A percentile compares a stretch with the other conserved stretches of the same genome.
Conservation (phyloP, 2,113 vertebrate species). For the Camelus dromedarius region DNA sequence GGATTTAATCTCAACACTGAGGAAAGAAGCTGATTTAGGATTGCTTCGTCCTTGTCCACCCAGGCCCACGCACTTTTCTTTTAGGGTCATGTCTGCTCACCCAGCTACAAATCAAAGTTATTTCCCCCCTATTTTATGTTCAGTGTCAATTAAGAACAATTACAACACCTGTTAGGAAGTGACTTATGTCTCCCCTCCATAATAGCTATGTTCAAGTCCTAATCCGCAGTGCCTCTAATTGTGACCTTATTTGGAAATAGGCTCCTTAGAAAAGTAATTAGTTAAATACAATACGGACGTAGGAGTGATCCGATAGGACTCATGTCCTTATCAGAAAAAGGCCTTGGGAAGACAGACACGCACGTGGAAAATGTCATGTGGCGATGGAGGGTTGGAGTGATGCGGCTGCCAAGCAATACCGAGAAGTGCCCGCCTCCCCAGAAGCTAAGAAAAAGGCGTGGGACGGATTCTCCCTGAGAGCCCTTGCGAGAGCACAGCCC, state of each 20-base stretch:
- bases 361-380: rapidly evolving
- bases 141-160: neutral
- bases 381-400: neutral
- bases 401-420: rapidly evolving
- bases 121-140: neutral
- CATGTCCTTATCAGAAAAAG: neutral
- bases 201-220: neutral
- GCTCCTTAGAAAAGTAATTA: neutral
- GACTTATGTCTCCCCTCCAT: neutral
- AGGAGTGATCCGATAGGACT: too few species aligned
- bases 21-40: neutral
- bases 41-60: neutral
- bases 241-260: neutral
- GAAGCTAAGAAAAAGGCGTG: neutral
- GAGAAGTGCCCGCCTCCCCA: neutral
- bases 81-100: neutral
- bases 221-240: neutral
- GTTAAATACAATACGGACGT: neutral
- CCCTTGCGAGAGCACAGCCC: neutral
- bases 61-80: neutral
- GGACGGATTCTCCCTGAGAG: neutral
- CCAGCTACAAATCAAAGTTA: neutral
- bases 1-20: neutral
- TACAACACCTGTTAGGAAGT: neutral
- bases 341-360: neutral